Evolutionary conservation across 2,113 vertebrate genomes (phyloP), one percentile per base, ranked within the genome.

Genomic region (Halcyon senegalensis): DNA sequence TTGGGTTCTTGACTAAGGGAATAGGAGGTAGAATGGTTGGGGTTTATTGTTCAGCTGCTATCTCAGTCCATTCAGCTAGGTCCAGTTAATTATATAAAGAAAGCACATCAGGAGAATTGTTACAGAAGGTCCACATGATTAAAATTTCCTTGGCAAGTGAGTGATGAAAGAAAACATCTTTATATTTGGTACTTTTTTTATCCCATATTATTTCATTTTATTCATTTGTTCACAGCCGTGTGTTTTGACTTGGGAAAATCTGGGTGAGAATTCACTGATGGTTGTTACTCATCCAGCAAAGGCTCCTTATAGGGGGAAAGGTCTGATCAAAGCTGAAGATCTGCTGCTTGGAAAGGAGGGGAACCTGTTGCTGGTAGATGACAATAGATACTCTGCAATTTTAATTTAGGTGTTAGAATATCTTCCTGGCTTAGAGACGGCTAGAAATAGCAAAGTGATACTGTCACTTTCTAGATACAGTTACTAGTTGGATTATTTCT

Each of bases 91-190:
- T 27, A 8, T 3, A 27, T 50, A 23, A 50, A 48, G 46, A 20
- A 20, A 50, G 50, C 0, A 0, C 43, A 1, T 39, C 11, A 25
- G 0, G 1, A 56, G 27, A 75, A 64, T 51, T 3, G 17, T 51
- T 41, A 46, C 0, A 2, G 60, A 48, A 55, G 16, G 51, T 37
- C 13, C 1, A 1, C 9, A n/a, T 46, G 50, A 55, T 62, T 31
- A 41, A 46, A 25, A 77, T 46, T 16, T 25, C 30, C 56, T 48
- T 69, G 63, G 69, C 37, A 75, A 80, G 13, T 0, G 5, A 74
- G 55, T 30, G 66, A 35, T 31, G 46, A 68, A 43, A 67, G 62
- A 51, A 68, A 75, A 12, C 30, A n/a, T 2, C 48, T 73, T 64
- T 15, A 1, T 37, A 31, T 39, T 56, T n/a, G 27, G 13, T 60